Conservation (phyloP, 2,113 vertebrate genomes). For the Uria aalge region DNA sequence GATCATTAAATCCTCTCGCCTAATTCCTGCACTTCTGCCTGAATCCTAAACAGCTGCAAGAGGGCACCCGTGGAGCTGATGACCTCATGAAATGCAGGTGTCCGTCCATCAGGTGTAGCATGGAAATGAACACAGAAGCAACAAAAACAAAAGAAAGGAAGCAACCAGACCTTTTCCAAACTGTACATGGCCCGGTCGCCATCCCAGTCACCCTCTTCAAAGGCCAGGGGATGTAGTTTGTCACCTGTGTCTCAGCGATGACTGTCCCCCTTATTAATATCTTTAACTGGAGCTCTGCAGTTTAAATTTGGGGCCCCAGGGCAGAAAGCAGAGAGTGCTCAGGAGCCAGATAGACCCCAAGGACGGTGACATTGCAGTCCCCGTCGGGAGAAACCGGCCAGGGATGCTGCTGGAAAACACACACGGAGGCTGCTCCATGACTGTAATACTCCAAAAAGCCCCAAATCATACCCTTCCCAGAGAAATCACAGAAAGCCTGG, state of each 20-base stretch:
- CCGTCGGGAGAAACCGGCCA: accelerated
- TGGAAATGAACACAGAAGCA: background rate
- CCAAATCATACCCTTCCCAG: background rate
- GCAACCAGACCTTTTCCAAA: background rate
- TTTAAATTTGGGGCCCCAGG: background rate
- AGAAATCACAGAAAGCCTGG: background rate
- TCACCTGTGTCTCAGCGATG: background rate
- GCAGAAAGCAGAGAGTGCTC: background rate
- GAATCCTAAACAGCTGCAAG: conserved; percentile 2
- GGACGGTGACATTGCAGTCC: background rate
- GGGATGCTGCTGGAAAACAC: background rate
- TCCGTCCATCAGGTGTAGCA: background rate
- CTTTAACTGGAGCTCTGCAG: background rate
- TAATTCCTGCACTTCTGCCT: background rate
- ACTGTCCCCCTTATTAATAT: background rate
- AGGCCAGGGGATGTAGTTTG: background rate
- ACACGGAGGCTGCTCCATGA: background rate
- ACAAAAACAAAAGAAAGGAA: background rate
- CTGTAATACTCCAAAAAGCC: background rate
- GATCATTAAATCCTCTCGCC: background rate
- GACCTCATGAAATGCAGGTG: background rate
- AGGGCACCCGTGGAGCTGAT: background rate
- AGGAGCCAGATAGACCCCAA: background rate
- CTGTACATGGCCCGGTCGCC: no score
- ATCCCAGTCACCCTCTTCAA: background rate